These are phyloP conservation scores for Gambusia holbrooki DNA, from an alignment of 2,113 vertebrate genomes.

Conservation along the genomic window DNA sequence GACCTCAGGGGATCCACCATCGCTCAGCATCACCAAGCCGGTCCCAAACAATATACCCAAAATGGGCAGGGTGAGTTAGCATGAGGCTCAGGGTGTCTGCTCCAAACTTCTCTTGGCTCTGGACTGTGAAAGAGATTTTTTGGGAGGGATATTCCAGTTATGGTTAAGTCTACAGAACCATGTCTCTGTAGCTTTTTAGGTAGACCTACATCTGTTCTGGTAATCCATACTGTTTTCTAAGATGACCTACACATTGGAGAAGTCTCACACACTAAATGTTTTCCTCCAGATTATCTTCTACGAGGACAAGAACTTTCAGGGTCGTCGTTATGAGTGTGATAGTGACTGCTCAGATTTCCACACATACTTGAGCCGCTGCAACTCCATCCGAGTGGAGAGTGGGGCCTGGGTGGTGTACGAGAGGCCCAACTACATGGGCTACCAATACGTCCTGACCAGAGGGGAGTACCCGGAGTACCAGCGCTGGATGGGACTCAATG, in stretches of 20 bases:
- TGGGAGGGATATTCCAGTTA: background rate
- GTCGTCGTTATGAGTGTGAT: slow-evolving; percentile 88
- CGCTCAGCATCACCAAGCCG: slow-evolving; percentile 32
- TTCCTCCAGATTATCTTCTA: slow-evolving; percentile 88
- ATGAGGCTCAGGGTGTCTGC: background rate
- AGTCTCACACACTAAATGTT: background rate
- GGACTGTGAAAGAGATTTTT: background rate
- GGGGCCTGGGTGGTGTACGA: slow-evolving; percentile 92
- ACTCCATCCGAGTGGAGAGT: slow-evolving; percentile 91
- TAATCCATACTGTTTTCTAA: background rate
- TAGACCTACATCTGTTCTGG: background rate
- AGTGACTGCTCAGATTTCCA: slow-evolving; percentile 90
- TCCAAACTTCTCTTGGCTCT: background rate
- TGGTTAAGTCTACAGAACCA: background rate
- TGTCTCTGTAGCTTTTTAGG: background rate
- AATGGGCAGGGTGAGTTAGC: slow-evolving; percentile 80
- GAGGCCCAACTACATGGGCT: slow-evolving; percentile 87
- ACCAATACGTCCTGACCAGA: slow-evolving; percentile 87
- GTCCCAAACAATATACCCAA: slow-evolving; percentile 43
- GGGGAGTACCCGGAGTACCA: slow-evolving; percentile 91
- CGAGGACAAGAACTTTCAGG: slow-evolving; percentile 93
- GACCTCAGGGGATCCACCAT: slow-evolving; percentile 58
- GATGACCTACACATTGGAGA: background rate
- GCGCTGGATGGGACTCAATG: slow-evolving; percentile 91
- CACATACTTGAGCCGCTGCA: slow-evolving; percentile 87